Evolutionary conservation across 2,797 vertebrate species (phyloP), one percentile per base, ranked within the genome.

Genomic region (Gallinago nigripennis): DNA sequence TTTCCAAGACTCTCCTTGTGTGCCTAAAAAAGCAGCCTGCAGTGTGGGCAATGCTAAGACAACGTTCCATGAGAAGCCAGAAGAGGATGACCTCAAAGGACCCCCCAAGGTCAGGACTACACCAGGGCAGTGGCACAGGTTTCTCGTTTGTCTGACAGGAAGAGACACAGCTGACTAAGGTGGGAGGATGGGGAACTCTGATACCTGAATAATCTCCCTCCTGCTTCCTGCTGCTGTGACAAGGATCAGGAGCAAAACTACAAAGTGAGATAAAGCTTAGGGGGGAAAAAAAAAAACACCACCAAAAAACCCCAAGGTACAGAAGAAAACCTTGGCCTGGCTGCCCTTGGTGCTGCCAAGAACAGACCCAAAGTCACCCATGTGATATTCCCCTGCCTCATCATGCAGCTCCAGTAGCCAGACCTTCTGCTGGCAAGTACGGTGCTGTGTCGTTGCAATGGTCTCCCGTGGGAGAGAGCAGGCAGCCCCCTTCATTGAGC

Each of bases 291-390:
- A 31, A 13, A n/a, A 23, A 25, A 11, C 37, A 37, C 13, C 8
- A 37, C 41, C 41, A 37, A 37, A 37, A 58, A 13, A 28, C 25
- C 50, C 9, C 24, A 86, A 84, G 14, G 10, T 51, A 31, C 43
- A 90, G 77, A 28, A 95, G 57, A 86, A 92, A 90, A 43, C 33
- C 31, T 86, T 72, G 53, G 25, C 63, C 28, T 90, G 51, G 8
- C 28, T 56, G 64, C 28, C 31, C 48, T 82, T 41, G 45, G n/a
- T 72, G n/a, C 27, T 76, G 61, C 68, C 35, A 63, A 77, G n/a
- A 86, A 76, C 69, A 92, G 46, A 35, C 18, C 41, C 39, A 75
- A 73, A 85, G 79, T 71, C 72, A 94, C 19, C 31, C 50, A 57
- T 16, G 12, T 82, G 86, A 82, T 82, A 54, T 39, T 87, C 27